phyloP scores from a whole-genome alignment of 1,140 invertebrate genomes.

The Bombus ignitus region DNA sequence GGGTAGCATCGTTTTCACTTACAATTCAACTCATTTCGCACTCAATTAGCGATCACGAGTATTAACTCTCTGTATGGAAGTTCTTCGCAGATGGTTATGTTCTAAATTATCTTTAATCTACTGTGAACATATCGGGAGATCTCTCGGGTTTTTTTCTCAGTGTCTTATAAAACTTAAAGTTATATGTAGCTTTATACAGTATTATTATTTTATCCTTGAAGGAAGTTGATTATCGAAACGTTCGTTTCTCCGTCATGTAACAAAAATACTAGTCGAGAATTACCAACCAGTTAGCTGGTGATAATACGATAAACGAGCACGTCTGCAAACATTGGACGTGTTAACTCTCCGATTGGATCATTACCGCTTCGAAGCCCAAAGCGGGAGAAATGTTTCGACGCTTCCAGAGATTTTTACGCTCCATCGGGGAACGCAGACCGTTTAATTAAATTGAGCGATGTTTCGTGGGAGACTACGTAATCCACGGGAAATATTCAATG shows the following conservation, averaged over 20 bases:
- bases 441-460: conserved; percentile 33
- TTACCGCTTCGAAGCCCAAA: conserved; percentile 37
- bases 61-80: background rate
- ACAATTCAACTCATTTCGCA: background rate
- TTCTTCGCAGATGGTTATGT: no score
- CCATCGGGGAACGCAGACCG: conserved; percentile 7
- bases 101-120: background rate
- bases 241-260: background rate
- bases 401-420: conserved; percentile 34
- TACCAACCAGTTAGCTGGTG: background rate
- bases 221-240: background rate
- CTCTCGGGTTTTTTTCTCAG: background rate
- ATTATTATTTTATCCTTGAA: background rate
- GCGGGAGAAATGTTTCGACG: conserved; percentile 11
- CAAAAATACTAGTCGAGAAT: background rate
- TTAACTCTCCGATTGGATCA: conserved; percentile 32
- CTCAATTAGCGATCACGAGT: background rate
- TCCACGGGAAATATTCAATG: conserved; percentile 4
- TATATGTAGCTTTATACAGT: background rate
- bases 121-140: background rate
- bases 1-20: background rate
- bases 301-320: conserved; percentile 15
- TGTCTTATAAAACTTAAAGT: background rate
- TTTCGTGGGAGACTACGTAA: conserved; percentile 20
- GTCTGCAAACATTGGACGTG: conserved; percentile 4